Base-by-base conservation (phyloP, 2,888 invertebrate species). In the Axea sp. region DNA sequence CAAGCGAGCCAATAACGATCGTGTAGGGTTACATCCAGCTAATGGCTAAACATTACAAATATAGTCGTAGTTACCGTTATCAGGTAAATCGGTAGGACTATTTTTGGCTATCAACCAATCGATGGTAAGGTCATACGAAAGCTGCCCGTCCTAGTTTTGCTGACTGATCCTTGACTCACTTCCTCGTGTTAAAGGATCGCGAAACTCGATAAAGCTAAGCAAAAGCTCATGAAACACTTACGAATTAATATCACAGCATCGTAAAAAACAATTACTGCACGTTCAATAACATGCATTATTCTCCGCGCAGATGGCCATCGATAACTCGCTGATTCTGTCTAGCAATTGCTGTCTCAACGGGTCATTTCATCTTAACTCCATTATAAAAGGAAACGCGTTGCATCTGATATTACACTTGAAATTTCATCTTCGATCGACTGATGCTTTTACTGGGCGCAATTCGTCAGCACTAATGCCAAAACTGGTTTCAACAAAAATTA, bases 91-190 rank as follows among this genome's bases (percentile, higher is more conserved):
- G 57, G 76, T 71, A 62, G 31, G 72, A 82, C 82, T 86, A 85
- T 84, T 86, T 86, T 82, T 77, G 83, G 83, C 73, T 84, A 86
- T 87, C 83, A 84, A 85, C 83, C 83, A 84, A 84, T 86, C 81
- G 80, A 77, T 81, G 81, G 77, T 86, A 86, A 86, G 85, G 85
- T 86, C 84, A 85, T 80, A 76, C 82, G 76, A 80, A 51, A 78
- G 76, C 76, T 78, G 77, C 72, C 55, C 80, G 75, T 59, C 28
- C 74, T 77, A 71, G 75, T 80, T 77, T 79, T 55, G 71, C 43
- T 28, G 55, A 57, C 57, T 78, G 75, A 84, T 83, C 82, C 83
- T 83, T 82, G 81, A 81, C 81, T 83, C 76, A 80, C 75, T 79
- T 80, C 75, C 69, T 76, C 30, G 31, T 45, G 35, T 30, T 55